Base-by-base conservation (phyloP, 2,113 vertebrate genomes). In the Cisticola juncidis region DNA sequence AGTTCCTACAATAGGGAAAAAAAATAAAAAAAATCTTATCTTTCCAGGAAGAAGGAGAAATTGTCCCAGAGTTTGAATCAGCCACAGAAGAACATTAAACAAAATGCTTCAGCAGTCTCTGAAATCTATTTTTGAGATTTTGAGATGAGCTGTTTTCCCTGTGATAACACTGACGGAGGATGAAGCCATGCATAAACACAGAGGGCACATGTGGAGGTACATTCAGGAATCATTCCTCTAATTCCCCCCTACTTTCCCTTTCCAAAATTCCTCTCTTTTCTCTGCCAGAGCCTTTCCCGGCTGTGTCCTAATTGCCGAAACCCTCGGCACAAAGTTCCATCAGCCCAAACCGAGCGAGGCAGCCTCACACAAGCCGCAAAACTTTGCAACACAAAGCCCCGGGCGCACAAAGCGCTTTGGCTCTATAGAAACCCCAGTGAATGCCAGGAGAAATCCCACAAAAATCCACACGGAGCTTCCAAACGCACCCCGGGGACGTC, bases 361-460 rank as follows among this genome's bases (percentile, higher is more conserved):
- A 8, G 92, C 31, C 93, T 90, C 92, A 5, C 92, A 57, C 82
- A 65, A 78, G 78, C 85, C 6, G 58, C 88, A 28, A 9, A 90
- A 81, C 80, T 92, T 92, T 86, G 93, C 95, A 90, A 90, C 79
- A 81, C 95, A 94, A 93, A 96, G 85, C 90, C 87, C 51, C 38
- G 11, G 71, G 68, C 12, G 56, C 20, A 91, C 93, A 94, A 83
- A 95, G 94, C 71, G 50, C n/a, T 64, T 71, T 3, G 65, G 85
- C 92, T 93, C 92, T 86, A 54, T 92, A 83, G 92, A 88, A 95
- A 77, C 11, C 42, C 2, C 64, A 8, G 51, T 71, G 94, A 96
- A 90, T 76, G 81, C 81, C 62, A 89, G 60, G 93, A 94, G 83
- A 88, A 82, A 87, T 82, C 90, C 82, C 94, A 78, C 81, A 50